Evolutionary conservation across 2,888 invertebrate genomes (phyloP), one percentile per base, ranked within the genome.

Genomic region (Cataglyphis cursor): DNA sequence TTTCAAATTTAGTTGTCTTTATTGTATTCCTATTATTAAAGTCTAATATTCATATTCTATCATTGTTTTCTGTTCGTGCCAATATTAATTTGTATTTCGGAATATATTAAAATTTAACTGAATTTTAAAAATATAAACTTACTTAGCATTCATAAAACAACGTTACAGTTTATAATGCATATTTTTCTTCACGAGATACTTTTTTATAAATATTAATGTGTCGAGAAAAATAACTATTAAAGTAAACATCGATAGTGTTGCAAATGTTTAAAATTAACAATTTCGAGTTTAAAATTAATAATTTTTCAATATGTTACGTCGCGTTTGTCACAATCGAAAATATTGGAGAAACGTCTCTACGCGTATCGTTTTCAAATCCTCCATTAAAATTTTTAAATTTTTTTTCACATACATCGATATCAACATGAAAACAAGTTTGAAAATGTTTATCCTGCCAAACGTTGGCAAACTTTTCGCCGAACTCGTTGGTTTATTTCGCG

Each of bases 81-180:
- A 31, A 1, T 38, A n/a, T 64, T 54, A 65, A 51, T 38, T 54
- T 9, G 18, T 18, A 51, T 64, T 54, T 75, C 6, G 35, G 18
- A 15, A n/a, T 54, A 1, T 15, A 9, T 38, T 35, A 38, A 51
- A 65, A 21, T 18, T 35, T 64, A 75, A 75, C 0, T 35, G 51
- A 51, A 51, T 51, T 51, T 51, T 51, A n/a, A 51, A 57, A 10
- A 66, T 54, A 8, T 18, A 31, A 41, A 66, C 12, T 76, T 76
- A 54, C 4, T 65, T 76, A 54, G 4, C 12, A 75, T 64, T 64
- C 18, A 28, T 41, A 35, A 1, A 31, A 48, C 18, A 75, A 65
- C 35, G 9, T 62, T n/a, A 38, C n/a, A 44, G n/a, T 64, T 64
- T 64, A 54, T 5, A 38, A 9, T 3, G 24, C n/a, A 41, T 68